phyloP scores from a whole-genome alignment of 2,888 invertebrate genomes.

The Euzetes globulus region DNA sequence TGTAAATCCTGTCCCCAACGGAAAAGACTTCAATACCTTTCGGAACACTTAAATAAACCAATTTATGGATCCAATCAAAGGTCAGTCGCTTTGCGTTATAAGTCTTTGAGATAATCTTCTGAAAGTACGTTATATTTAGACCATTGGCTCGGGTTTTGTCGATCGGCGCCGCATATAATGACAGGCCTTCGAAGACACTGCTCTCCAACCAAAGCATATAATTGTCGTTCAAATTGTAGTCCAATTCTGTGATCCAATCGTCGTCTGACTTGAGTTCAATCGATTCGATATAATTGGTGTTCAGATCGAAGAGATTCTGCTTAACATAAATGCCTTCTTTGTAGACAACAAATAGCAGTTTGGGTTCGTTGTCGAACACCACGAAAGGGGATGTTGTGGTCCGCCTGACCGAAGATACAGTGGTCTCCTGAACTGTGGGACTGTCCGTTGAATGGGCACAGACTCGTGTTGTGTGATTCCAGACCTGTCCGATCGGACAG shows the following conservation, averaged over 20 bases:
- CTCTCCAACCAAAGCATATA: slow-evolving; percentile 9
- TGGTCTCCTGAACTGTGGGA: neutral
- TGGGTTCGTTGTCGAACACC: neutral
- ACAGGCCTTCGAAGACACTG: neutral
- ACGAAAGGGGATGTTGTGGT: too few relatives aligned
- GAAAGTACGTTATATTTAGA: neutral
- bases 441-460: neutral
- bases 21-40: neutral
- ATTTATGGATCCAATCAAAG: neutral
- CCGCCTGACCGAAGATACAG: neutral
- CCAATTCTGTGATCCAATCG: slow-evolving; percentile 10
- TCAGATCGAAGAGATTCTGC: neutral
- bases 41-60: neutral
- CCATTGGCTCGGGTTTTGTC: neutral
- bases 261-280: neutral
- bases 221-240: neutral
- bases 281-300: neutral
- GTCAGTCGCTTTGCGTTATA: neutral
- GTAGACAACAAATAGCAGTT: neutral
- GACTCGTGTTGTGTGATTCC: neutral
- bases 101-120: neutral
- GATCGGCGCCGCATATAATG: neutral
- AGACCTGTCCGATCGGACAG: neutral
- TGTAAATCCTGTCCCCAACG: neutral
- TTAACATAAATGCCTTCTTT: neutral